phyloP scores from a whole-genome alignment of 2,113 vertebrate species.

The Caranx ignobilis region DNA sequence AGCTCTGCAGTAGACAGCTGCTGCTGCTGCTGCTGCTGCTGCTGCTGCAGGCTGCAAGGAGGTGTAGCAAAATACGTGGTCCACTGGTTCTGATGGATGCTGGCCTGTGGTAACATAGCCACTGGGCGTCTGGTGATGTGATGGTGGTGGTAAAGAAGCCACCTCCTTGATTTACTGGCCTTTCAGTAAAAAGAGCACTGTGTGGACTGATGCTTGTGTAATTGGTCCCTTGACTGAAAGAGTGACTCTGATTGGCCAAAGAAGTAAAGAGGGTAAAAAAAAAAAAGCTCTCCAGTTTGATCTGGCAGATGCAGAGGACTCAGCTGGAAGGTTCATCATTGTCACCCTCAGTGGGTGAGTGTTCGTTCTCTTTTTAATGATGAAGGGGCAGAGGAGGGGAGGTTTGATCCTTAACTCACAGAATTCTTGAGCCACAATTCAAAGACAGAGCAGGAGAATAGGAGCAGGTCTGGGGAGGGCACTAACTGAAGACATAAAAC shows the following conservation, averaged over 20 bases:
- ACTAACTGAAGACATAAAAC: background rate
- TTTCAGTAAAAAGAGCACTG: conserved; percentile 7
- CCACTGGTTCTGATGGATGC: conserved; percentile 14
- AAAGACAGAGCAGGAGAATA: background rate
- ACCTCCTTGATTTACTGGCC: conserved; percentile 25
- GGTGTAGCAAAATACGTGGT: background rate
- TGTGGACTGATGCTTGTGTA: background rate
- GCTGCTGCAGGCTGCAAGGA: conserved; percentile 13
- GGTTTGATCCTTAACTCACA: conserved; percentile 9
- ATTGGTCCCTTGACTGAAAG: conserved; percentile 17
- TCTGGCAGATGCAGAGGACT: background rate
- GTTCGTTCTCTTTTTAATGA: conserved; percentile 4
- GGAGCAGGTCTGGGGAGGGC: background rate
- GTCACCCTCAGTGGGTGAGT: conserved; percentile 18
- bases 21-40: conserved; percentile 24
- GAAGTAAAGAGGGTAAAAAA: background rate
- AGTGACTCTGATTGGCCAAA: conserved; percentile 20
- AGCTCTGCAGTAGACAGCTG: conserved; percentile 6
- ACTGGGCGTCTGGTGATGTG: conserved; percentile 1
- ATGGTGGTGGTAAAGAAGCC: background rate
- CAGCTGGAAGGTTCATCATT: conserved; percentile 15
- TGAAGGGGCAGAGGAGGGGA: conserved; percentile 11
- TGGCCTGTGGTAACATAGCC: background rate
- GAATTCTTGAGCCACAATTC: conserved; percentile 2
- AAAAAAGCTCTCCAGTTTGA: conserved; percentile 11